Conservation (phyloP, 2,797 vertebrate species). For the Danio albolineatus region DNA sequence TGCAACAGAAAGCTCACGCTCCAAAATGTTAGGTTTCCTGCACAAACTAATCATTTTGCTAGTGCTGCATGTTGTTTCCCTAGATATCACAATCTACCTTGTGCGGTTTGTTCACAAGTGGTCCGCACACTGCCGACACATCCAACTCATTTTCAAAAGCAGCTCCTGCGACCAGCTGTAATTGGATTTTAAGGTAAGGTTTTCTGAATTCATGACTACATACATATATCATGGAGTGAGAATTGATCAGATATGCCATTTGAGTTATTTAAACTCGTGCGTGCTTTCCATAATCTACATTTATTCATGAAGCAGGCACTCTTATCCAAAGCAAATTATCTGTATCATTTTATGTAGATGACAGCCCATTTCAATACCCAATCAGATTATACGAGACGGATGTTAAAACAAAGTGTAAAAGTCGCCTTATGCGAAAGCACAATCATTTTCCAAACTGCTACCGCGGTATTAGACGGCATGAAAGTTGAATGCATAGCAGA, state of each 20-base stretch:
- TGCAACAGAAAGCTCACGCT: too few species aligned
- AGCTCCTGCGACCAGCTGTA: not conserved
- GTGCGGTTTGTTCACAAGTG: not conserved
- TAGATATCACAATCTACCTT: not conserved
- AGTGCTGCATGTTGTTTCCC: too few species aligned
- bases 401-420: constrained; percentile 1
- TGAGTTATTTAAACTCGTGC: not conserved
- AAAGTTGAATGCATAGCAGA: constrained; percentile 1
- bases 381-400: not conserved
- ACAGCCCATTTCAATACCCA: constrained; percentile 25
- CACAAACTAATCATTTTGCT: too few species aligned
- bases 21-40: too few species aligned
- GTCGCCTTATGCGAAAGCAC: not conserved
- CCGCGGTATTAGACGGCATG: not conserved
- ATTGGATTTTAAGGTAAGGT: not conserved
- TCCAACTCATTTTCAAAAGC: not conserved
- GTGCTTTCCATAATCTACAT: constrained; percentile 5
- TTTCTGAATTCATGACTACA: not conserved
- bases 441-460: not conserved
- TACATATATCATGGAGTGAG: not conserved
- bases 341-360: constrained; percentile 9
- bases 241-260: constrained; percentile 15
- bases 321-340: constrained; percentile 14
- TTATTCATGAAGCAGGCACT: constrained; percentile 15
- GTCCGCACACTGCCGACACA: not conserved